Evolutionary conservation across 2,888 invertebrate genomes (phyloP), one percentile per base, ranked within the genome.

Genomic region (Cantharis rufa): DNA sequence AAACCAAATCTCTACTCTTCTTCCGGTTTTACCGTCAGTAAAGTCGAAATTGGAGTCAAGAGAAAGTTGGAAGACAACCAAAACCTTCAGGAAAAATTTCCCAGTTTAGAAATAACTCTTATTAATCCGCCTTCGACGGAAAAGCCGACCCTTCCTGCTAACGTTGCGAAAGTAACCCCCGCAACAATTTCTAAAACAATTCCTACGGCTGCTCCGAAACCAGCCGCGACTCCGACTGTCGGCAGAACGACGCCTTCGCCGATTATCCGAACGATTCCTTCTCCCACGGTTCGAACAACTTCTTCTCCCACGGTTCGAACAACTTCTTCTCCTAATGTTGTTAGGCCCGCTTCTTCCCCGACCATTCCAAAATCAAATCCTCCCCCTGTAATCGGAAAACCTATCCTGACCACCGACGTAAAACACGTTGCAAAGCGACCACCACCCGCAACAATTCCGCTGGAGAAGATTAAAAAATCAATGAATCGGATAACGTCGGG

Each of bases 391-490:
- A 62, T 73, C 32, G 15, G 62, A 21, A n/a, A 81, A 4, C 48
- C 48, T 7, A 48, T 0, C 2, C 48, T 48, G n/a, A 48, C 48
- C 73, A 74, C 80, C 2, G 69, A 80, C 28, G 76, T 81, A 66
- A 83, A 82, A 76, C 69, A 79, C 18, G 71, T 80, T 0, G 83
- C 84, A 7, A 89, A 89, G 82, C 84, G 90, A 73, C 89, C 91
- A 3, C 89, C 90, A 76, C 91, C 91, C 18, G 89, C 90, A 9
- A 90, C 91, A 2, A 89, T 90, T 62, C 90, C 90, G 0, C 80
- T 91, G 80, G 89, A 89, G 32, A 87, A 89, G 79, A 89, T 89
- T 13, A 90, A 90, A 82, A 89, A 89, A 80, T 85, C 88, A 5
- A 84, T 84, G 9, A 86, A 84, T 75, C 62, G 84, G 32, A 84